Evolutionary conservation across 1,140 invertebrate genomes (phyloP), one percentile per base, ranked within the genome.

Genomic region (Maniola jurtina): DNA sequence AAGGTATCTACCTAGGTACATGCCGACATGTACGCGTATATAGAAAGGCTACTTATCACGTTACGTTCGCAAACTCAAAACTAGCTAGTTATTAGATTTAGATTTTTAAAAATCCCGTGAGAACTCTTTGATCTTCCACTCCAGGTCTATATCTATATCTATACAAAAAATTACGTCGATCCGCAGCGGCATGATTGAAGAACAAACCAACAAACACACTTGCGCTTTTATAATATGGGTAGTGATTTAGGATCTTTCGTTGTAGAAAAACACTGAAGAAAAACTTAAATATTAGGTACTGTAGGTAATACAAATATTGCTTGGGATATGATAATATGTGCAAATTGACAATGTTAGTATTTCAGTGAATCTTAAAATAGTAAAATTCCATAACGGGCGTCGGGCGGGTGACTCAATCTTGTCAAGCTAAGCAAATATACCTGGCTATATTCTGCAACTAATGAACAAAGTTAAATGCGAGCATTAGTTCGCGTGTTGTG

Each of bases 401-500:
- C 15, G 14, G 14, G 48, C 48, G 48, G 48, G 48, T 50, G 48
- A 50, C 15, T 15, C 14, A 16, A 16, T 7, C 48, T 50, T 50
- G 48, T 15, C 15, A 25, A 16, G 48, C 48, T 50, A 50, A 15
- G 54, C 25, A 57, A 56, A 64, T 45, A 50, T 64, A 64, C 62
- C 15, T 55, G 35, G 47, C 11, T 52, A 50, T 6, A 36, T 55
- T 14, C 52, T 45, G 34, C n/a, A 35, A 50, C 55, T 57, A 64
- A 64, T 64, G 56, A 64, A 64, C 56, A 58, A 64, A 57, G 42
- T 35, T 56, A 35, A 64, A 64, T 55, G 56, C 45, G 11, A 54
- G 34, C 42, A 34, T 48, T 36, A 61, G 59, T 65, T 40, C 52
- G 50, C 61, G 63, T 33, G 57, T 54, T 63, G 64, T 62, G 68